These are phyloP conservation scores for Bombyx mori DNA, from an alignment of 1,140 invertebrate species.

Conservation along the genomic window DNA sequence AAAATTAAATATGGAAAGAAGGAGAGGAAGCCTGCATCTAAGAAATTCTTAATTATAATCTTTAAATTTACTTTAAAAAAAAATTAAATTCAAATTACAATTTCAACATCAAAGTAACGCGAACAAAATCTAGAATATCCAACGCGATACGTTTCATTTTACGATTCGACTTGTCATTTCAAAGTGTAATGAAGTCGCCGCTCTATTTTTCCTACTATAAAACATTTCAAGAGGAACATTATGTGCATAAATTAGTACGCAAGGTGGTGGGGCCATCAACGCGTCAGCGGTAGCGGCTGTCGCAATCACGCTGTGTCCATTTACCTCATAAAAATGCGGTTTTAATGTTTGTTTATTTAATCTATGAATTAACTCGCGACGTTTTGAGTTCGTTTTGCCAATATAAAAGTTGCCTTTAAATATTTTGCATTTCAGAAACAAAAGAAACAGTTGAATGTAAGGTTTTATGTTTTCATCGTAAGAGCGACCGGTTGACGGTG, in stretches of 20 bases:
- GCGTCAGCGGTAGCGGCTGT: slow-evolving; percentile 32
- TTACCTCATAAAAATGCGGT: slow-evolving; percentile 43
- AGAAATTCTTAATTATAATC: no score
- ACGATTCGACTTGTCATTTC: slow-evolving; percentile 21
- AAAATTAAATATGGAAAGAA: no score
- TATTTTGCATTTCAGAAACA: no score
- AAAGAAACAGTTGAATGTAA: no score
- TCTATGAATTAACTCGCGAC: no score
- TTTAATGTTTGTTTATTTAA: slow-evolving; percentile 22
- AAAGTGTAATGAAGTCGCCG: slow-evolving; percentile 15
- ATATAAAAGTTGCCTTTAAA: no score
- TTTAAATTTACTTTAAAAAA: no score
- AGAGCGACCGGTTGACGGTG: no score
- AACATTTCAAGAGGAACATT: slow-evolving; percentile 45
- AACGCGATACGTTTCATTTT: slow-evolving; percentile 20
- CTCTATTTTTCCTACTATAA: slow-evolving; percentile 56
- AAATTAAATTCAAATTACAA: no score
- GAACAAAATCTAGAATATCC: slow-evolving; percentile 19
- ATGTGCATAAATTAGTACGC: slow-evolving; percentile 43
- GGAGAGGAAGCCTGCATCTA: no score
- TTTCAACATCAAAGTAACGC: slow-evolving; percentile 6
- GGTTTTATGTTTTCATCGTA: no score
- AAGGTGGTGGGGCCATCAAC: slow-evolving; percentile 42
- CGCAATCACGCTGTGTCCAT: slow-evolving; percentile 15
- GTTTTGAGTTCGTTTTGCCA: no score